Percentiles rank a stretch among this genome's conserved stretches.
phyloP scores from a whole-genome alignment of 1,140 invertebrate genomes.

The Hydropsyche tenuis region DNA sequence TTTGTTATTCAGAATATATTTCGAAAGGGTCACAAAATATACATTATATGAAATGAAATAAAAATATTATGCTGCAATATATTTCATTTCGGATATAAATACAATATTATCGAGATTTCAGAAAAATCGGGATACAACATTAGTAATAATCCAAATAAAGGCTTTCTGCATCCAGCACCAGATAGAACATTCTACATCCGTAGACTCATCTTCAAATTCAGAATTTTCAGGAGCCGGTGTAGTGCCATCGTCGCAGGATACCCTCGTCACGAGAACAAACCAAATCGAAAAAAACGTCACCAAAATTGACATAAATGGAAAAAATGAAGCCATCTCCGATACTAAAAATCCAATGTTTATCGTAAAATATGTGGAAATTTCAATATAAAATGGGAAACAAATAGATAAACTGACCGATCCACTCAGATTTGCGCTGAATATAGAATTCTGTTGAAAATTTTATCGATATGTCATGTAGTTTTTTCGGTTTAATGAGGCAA shows the following conservation, averaged over 20 bases:
- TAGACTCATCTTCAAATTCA: conserved; percentile 56
- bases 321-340: background rate
- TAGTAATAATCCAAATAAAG: conserved; percentile 60
- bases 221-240: conserved; percentile 50
- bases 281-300: conserved; percentile 1
- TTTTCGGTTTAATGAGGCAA: background rate
- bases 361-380: background rate
- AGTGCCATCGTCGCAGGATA: conserved; percentile 33
- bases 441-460: background rate
- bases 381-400: background rate
- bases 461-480: background rate
- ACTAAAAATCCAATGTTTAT: conserved; percentile 4
- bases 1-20: background rate
- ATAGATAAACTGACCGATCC: background rate
- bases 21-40: too few species aligned
- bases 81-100: background rate
- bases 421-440: background rate
- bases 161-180: conserved; percentile 64
- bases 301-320: background rate
- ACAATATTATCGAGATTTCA: conserved; percentile 1
- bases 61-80: background rate
- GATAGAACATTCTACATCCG: conserved; percentile 58
- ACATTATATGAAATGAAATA: background rate
- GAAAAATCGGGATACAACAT: conserved; percentile 46
- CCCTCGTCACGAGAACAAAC: background rate